phyloP scores from a whole-genome alignment of 1,140 invertebrate species.

The Ditylenchus dipsaci region DNA sequence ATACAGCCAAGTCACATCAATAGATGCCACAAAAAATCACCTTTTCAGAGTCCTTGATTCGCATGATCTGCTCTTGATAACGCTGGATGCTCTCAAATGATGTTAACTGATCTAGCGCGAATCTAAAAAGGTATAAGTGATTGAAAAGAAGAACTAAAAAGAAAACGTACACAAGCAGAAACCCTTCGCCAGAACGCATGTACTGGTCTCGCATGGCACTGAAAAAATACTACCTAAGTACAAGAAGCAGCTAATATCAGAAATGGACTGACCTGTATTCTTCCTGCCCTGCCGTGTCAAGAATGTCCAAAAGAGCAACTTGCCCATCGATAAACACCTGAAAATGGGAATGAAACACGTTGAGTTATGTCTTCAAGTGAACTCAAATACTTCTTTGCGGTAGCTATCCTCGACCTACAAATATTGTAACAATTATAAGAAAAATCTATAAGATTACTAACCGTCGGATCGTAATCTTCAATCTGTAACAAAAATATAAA shows the following conservation, averaged over 20 bases:
- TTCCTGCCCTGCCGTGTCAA: conserved; percentile 98
- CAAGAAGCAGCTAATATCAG: no score
- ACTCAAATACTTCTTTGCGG: conserved; percentile 47
- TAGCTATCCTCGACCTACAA: conserved; percentile 55
- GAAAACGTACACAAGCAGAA: conserved; percentile 61
- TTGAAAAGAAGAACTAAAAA: no score
- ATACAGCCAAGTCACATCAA: no score
- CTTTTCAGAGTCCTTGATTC: conserved; percentile 98
- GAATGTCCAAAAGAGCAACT: conserved; percentile 93
- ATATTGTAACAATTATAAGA: neutral
- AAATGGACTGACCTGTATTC: conserved; percentile 35
- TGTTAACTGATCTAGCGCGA: conserved; percentile 82
- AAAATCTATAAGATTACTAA: conserved; percentile 62
- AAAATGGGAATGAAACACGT: conserved; percentile 24
- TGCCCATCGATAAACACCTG: conserved; percentile 97
- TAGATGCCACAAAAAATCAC: no score
- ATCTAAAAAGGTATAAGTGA: no score
- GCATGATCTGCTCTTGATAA: conserved; percentile 89
- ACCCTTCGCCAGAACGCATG: conserved; percentile 67
- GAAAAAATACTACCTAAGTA: no score
- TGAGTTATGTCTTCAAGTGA: no score
- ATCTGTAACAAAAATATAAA: conserved; percentile 58
- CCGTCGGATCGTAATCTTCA: conserved; percentile 96
- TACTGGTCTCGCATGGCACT: conserved; percentile 66
- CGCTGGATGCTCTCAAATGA: conserved; percentile 95